Evolutionary conservation across 2,113 vertebrate species (phyloP).

Genomic region (Amphiprion percula): DNA sequence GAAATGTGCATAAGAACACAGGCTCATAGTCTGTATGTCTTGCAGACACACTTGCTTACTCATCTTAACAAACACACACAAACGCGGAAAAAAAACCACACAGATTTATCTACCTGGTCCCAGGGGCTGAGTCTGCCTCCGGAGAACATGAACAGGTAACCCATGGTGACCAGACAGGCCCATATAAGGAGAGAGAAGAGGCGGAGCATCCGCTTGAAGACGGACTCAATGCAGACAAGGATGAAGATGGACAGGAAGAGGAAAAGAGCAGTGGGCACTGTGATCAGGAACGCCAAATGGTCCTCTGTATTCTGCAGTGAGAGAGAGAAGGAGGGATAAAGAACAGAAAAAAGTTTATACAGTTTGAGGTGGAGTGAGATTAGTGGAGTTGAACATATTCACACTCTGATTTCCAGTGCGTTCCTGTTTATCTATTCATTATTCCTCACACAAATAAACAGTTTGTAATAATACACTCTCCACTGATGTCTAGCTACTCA

Average conservation of each 20-base stretch:
- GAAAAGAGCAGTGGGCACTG: conserved; percentile 94
- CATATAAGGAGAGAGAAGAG: conserved; percentile 96
- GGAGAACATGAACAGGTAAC: conserved; percentile 98
- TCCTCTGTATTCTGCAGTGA: conserved; percentile 90
- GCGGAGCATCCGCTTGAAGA: conserved; percentile 96
- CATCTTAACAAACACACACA: not conserved
- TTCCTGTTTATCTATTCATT: not conserved
- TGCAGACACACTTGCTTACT: not conserved
- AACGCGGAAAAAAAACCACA: no score
- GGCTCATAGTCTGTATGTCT: no score
- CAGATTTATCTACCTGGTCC: conserved; percentile 91
- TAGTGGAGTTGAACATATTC: not conserved
- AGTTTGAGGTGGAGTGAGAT: conserved; percentile 14
- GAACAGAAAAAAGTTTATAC: not conserved
- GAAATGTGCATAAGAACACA: no score
- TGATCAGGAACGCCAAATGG: conserved; percentile 96
- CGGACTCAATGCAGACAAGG: conserved; percentile 95
- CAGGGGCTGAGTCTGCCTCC: conserved; percentile 95
- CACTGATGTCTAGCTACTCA: not conserved
- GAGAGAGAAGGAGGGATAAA: conserved; percentile 5
- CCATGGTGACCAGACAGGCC: conserved; percentile 97
- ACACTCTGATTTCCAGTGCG: not conserved
- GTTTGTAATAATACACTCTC: not conserved
- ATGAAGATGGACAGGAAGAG: conserved; percentile 98
- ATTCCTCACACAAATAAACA: no score